Evolutionary conservation across 2,113 vertebrate genomes (phyloP), one percentile per base, ranked within the genome.

Genomic region (Apaloderma vittatum): DNA sequence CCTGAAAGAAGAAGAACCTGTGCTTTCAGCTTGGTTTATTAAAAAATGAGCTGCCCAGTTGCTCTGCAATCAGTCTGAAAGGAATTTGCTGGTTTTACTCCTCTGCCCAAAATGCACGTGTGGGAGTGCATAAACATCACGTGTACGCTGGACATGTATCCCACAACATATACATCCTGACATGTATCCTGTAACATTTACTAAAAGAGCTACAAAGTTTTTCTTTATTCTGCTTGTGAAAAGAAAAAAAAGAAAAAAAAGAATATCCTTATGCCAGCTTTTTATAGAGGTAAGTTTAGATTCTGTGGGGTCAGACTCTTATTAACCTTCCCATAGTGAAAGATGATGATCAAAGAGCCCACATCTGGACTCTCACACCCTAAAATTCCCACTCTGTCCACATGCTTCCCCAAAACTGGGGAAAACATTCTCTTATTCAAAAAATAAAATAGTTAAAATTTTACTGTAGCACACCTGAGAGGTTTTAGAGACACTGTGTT

Each of bases 1-100:
- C 57, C 66, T 94, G 71, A 63, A 95, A 75, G 34, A 10, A 66
- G 49, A 95, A 93, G 45, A 40, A 93, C n/a, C 29, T 48, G 63
- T 83, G 46, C 34, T 66, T 91, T 86, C 40, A 58, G 54, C 26
- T 18, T 66, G 40, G 70, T 87, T 83, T 86, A 83, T 48, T 19
- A 55, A 11, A 70, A 75, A 59, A 37, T 10, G 11, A 86, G 18
- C 51, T 80, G 16, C 54, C 71, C 46, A 70, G 67, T 58, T 76
- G 12, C 29, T 84, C 51, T 27, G 10, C 26, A 11, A 83, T 80
- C 45, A 77, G 19, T 36, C 66, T 74, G 22, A 12, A 58, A 49
- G 16, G 9, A 85, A 2, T 10, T 15, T 15, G 8, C 3, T 65
- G 17, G 26, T 55, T 11, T 37, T 46, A 40, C 1, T 9, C 13